Percentiles rank a stretch among this genome's conserved stretches.
These are phyloP conservation scores for Pterocles orientalis DNA, from an alignment of 2,113 vertebrate species.

Conservation along the genomic window DNA sequence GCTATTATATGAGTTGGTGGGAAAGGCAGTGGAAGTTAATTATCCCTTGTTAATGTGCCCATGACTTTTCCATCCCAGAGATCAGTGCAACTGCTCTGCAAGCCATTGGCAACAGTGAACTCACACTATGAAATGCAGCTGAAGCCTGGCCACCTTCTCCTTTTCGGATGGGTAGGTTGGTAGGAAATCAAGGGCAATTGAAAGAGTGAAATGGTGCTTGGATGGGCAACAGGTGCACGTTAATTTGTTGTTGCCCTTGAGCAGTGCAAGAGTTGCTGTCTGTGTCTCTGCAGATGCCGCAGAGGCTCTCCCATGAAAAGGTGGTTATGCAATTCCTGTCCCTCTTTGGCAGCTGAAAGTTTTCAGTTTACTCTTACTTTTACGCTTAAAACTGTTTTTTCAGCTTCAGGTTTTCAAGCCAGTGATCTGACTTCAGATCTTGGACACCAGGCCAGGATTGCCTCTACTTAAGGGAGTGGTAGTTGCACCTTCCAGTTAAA, in stretches of 20 bases:
- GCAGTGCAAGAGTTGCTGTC: too few species aligned
- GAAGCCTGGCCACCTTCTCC: neutral
- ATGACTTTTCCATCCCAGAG: neutral
- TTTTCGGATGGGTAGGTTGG: neutral
- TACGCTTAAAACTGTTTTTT: neutral
- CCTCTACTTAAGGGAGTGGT: neutral
- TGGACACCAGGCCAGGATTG: neutral
- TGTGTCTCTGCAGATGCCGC: neutral
- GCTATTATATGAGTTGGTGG: neutral
- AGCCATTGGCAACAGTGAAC: neutral
- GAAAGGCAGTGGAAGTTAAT: neutral
- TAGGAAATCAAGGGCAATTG: neutral
- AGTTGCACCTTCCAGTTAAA: neutral
- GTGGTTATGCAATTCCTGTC: neutral
- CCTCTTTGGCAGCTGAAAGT: neutral
- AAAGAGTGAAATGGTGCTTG: neutral
- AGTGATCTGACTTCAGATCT: neutral
- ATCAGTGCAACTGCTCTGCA: neutral
- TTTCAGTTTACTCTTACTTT: neutral
- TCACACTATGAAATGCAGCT: neutral
- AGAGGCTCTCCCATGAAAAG: neutral
- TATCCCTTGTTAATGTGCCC: neutral
- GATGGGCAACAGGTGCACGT: fast-evolving
- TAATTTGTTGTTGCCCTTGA: too few species aligned
- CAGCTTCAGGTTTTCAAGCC: neutral